A percentile compares a stretch with the other conserved stretches of the same genome.
Evolutionary conservation across 2,113 vertebrate species (phyloP).

Genomic region (Semicossyphus pulcher): DNA sequence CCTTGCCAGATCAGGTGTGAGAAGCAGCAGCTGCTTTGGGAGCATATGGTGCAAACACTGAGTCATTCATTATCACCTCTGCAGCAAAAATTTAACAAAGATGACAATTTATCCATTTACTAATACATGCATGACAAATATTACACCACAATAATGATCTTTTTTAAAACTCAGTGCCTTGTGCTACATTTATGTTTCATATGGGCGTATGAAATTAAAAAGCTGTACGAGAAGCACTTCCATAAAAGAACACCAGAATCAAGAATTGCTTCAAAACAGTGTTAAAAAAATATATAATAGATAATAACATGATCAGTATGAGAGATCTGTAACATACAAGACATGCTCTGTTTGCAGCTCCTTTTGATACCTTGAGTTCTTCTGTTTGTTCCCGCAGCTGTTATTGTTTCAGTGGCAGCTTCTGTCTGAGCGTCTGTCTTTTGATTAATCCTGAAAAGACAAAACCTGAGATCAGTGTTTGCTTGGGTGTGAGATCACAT

Average conservation of each 20-base stretch:
- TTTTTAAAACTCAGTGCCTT: neutral
- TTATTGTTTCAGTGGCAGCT: neutral
- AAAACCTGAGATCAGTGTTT: conserved; percentile 29
- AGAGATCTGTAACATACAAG: neutral
- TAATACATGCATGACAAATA: neutral
- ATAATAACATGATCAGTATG: neutral
- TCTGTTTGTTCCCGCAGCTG: conserved; percentile 4
- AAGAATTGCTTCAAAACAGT: neutral
- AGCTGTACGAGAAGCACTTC: neutral
- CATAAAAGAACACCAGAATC: neutral
- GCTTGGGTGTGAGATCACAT: conserved; percentile 34
- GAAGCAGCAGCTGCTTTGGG: neutral
- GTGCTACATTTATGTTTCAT: neutral
- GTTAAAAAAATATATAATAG: neutral
- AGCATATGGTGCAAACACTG: neutral
- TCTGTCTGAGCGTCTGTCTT: neutral
- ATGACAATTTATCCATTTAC: neutral
- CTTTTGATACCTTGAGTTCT: neutral
- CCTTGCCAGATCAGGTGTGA: neutral
- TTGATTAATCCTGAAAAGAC: conserved; percentile 16
- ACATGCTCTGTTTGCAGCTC: neutral
- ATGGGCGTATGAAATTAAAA: neutral
- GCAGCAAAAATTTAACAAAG: neutral
- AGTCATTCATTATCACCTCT: conserved; percentile 6
- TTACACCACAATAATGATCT: neutral